phyloP scores from a whole-genome alignment of 2,113 vertebrate species.

The Micronycteris hirsuta region DNA sequence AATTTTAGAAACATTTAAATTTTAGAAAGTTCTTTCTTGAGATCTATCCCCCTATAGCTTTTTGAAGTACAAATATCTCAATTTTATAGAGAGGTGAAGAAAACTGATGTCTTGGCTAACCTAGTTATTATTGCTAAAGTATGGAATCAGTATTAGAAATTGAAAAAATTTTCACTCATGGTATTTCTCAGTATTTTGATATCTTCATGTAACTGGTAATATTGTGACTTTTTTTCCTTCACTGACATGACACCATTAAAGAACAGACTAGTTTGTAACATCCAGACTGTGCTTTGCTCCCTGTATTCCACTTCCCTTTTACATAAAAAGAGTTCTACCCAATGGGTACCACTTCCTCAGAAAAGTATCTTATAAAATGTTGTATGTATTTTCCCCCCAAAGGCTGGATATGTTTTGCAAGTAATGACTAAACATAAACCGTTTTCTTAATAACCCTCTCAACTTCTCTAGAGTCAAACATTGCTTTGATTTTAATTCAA shows the following conservation, averaged over 20 bases:
- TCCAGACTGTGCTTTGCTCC: background rate
- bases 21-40: background rate
- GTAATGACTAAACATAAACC: background rate
- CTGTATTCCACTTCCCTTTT: background rate
- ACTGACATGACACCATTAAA: background rate
- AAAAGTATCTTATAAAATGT: background rate
- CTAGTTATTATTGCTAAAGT: background rate
- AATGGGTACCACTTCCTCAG: background rate
- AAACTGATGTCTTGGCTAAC: background rate
- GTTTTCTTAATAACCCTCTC: constrained; percentile 31
- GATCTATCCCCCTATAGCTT: background rate
- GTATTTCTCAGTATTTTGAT: background rate
- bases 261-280: background rate
- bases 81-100: background rate
- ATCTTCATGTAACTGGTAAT: background rate
- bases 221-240: background rate
- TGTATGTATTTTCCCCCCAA: fast-evolving
- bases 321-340: background rate
- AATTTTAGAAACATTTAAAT: background rate
- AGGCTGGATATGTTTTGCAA: background rate
- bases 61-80: background rate
- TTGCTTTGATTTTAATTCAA: constrained; percentile 60
- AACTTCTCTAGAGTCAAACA: background rate
- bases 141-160: background rate
- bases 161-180: background rate